Percentiles rank a stretch among this genome's conserved stretches.
phyloP scores from a whole-genome alignment of 1,140 invertebrate species.

The Cotesia vestalis region DNA sequence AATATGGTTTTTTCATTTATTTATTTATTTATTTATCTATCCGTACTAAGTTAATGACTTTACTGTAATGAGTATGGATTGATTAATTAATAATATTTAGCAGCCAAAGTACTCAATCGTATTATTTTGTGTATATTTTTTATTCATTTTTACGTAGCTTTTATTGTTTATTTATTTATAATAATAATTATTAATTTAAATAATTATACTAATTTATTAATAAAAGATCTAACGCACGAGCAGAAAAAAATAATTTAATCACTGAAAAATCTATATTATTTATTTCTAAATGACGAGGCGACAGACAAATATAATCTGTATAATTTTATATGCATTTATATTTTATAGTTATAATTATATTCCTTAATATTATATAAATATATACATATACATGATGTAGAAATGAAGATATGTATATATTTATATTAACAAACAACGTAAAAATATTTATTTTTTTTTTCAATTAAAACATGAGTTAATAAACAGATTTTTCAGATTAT shows the following conservation, averaged over 20 bases:
- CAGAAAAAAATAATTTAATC: neutral
- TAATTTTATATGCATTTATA: slow-evolving; percentile 16
- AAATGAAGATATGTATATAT: slow-evolving; percentile 12
- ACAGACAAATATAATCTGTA: too few species aligned
- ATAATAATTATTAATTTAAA: too few species aligned
- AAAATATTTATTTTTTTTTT: slow-evolving; percentile 27
- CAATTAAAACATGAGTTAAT: slow-evolving; percentile 12
- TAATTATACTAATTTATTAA: too few species aligned
- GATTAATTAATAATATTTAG: neutral
- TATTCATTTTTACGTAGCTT: too few species aligned
- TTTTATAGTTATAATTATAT: neutral
- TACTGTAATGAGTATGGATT: neutral
- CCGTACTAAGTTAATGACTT: too few species aligned
- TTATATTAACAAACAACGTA: slow-evolving; percentile 34
- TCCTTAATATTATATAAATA: slow-evolving; percentile 28
- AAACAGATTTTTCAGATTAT: neutral
- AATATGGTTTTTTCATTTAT: neutral
- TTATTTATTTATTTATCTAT: neutral
- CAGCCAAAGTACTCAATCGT: too few species aligned
- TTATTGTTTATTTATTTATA: too few species aligned
- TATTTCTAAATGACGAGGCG: neutral
- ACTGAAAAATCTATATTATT: slow-evolving; percentile 21
- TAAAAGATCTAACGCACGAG: neutral
- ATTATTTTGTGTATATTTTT: too few species aligned
- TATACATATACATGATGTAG: slow-evolving; percentile 16